These are phyloP conservation scores for Danio albolineatus DNA, from an alignment of 2,797 vertebrate genomes.

Conservation along the genomic window DNA sequence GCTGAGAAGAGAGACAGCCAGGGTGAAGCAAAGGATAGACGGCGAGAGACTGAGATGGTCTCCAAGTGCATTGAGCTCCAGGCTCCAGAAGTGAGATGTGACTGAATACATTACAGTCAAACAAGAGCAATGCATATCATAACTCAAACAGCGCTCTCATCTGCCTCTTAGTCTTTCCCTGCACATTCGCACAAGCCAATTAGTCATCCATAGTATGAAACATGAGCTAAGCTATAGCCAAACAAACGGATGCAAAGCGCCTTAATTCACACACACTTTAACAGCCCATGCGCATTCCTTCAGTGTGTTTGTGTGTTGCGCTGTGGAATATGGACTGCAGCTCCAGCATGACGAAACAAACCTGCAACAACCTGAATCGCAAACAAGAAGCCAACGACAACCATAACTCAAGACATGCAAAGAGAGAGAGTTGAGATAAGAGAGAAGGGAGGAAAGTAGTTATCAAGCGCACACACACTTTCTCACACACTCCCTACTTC, in stretches of 20 bases:
- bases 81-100: conserved; percentile 52
- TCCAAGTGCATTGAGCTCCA: conserved; percentile 21
- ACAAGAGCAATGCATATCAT: conserved; percentile 60
- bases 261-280: conserved; percentile 48
- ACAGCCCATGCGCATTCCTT: not conserved
- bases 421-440: conserved; percentile 11
- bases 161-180: conserved; percentile 25
- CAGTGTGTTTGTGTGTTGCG: conserved; percentile 35
- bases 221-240: conserved; percentile 16
- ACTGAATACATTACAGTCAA: conserved; percentile 66
- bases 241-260: conserved; percentile 39
- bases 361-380: conserved; percentile 45
- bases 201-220: conserved; percentile 31
- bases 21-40: conserved; percentile 16
- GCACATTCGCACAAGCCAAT: conserved; percentile 34
- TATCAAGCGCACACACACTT: not conserved
- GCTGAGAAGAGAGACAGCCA: not conserved
- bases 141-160: conserved; percentile 53
- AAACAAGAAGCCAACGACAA: conserved; percentile 46
- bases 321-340: not conserved
- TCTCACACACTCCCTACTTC: not conserved
- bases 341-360: conserved; percentile 58
- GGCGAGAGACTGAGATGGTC: conserved; percentile 7
- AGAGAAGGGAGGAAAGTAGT: not conserved
- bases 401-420: conserved; percentile 33